A percentile compares a stretch with the other conserved stretches of the same genome.
Conservation (phyloP, 2,113 vertebrate species). For the Tachysurus fulvidraco region DNA sequence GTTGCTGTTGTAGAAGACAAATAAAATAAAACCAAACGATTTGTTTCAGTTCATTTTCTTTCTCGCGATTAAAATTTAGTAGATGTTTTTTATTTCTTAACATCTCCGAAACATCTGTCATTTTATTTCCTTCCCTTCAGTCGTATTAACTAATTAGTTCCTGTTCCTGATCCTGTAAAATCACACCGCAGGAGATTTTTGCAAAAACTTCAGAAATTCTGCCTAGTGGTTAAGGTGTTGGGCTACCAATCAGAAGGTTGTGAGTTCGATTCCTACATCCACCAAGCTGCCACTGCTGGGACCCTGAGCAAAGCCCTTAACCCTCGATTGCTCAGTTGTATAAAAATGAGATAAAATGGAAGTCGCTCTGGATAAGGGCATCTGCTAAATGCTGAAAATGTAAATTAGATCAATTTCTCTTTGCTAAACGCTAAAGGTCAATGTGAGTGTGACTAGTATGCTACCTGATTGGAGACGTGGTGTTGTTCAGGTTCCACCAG, state of each 20-base stretch:
- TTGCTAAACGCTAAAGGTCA: no score
- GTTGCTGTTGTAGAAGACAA: not conserved
- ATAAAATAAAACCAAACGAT: not conserved
- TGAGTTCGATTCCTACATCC: no score
- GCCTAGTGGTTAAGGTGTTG: no score
- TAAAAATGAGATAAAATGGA: no score
- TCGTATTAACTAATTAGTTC: not conserved
- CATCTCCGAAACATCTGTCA: not conserved
- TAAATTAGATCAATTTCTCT: no score
- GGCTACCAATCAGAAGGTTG: no score
- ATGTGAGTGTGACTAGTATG: not conserved
- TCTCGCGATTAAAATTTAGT: not conserved
- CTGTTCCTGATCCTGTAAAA: not conserved
- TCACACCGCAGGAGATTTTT: not conserved
- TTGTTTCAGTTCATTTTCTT: not conserved
- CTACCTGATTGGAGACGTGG: slow-evolving; percentile 93
- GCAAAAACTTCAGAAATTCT: not conserved
- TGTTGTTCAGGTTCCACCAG: slow-evolving; percentile 93
- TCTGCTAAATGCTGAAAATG: no score
- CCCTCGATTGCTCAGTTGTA: no score
- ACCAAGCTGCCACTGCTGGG: no score
- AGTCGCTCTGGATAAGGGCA: no score
- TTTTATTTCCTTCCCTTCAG: not conserved
- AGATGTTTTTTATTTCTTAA: not conserved
- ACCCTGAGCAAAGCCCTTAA: no score